Percentiles rank a stretch among this genome's conserved stretches.
Conservation (phyloP, 2,797 vertebrate species). For the Orientallactaga sibirica region DNA sequence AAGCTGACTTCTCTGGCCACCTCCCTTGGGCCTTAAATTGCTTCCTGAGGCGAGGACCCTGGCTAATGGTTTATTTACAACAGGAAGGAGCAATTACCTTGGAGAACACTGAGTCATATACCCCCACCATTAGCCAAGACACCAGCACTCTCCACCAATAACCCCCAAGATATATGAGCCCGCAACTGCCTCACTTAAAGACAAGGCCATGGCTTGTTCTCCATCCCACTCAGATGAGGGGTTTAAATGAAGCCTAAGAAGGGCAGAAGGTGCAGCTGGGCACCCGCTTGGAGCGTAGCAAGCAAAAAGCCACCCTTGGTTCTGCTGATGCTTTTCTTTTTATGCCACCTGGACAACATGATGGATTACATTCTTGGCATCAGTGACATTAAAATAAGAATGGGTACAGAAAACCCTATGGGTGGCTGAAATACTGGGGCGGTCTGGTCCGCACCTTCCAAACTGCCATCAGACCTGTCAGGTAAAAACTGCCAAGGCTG, state of each 20-base stretch:
- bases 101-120: conserved; percentile 62
- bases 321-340: not conserved
- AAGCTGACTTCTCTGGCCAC: conserved; percentile 66
- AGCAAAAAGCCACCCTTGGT: not conserved
- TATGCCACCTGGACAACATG: not conserved
- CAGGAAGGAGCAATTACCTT: conserved; percentile 83
- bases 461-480: not conserved
- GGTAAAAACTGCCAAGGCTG: not conserved
- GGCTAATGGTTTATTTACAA: conserved; percentile 82
- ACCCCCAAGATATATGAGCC: not conserved
- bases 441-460: not conserved
- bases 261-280: not conserved
- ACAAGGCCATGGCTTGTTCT: not conserved
- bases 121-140: conserved; percentile 17
- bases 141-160: not conserved
- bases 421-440: not conserved
- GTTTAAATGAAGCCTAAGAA: not conserved
- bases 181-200: not conserved
- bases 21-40: conserved; percentile 78
- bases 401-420: not conserved
- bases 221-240: not conserved
- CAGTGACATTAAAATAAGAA: not conserved
- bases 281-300: not conserved
- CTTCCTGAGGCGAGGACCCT: conserved; percentile 79
- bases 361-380: not conserved